Evolutionary conservation across 2,797 vertebrate genomes (phyloP), one percentile per base, ranked within the genome.

Genomic region (Manis javanica): DNA sequence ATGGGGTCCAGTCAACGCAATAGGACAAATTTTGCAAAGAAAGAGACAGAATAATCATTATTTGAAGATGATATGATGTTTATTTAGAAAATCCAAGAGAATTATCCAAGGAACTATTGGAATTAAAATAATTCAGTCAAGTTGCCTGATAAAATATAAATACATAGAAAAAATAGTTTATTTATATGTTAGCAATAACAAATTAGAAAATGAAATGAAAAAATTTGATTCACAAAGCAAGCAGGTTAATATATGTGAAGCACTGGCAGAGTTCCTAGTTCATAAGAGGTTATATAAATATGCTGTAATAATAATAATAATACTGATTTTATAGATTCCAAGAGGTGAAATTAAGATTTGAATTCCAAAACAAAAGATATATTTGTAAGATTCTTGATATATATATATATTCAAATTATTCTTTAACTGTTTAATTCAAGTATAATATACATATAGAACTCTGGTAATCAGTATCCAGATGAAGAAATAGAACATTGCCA

Each of bases 351-450:
- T 82, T 66, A 88, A 46, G 46, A 46, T 46, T 46, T 46, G 10
- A 46, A 46, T 46, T 46, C 66, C 19, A n/a, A 88, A 57, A 82
- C 12, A 46, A 74, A 66, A 46, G 4, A 46, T 37, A 72, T 18
- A 64, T 81, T 81, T 93, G 82, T 55, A 84, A 84, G 69, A 91
- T 84, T 74, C 34, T 75, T 75, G 4, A 46, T 42, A n/a, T n/a
- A n/a, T 42, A n/a, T 66, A n/a, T 53, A 69, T 61, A 42, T 74
- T 34, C 23, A 42, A 31, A 18, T 31, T 69, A 74, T 26, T 87
- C 59, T 66, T 77, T 77, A 64, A 55, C 69, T 75, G 34, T 66
- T 64, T 84, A 55, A 46, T 84, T 84, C 55, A 84, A 66, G 29
- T 66, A 55, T 42, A 51, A 16, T n/a, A n/a, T 75, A 53, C 34